Percentiles rank a stretch among this genome's conserved stretches.
phyloP scores from a whole-genome alignment of 2,888 invertebrate species.

The Allophyes oxyacanthae region DNA sequence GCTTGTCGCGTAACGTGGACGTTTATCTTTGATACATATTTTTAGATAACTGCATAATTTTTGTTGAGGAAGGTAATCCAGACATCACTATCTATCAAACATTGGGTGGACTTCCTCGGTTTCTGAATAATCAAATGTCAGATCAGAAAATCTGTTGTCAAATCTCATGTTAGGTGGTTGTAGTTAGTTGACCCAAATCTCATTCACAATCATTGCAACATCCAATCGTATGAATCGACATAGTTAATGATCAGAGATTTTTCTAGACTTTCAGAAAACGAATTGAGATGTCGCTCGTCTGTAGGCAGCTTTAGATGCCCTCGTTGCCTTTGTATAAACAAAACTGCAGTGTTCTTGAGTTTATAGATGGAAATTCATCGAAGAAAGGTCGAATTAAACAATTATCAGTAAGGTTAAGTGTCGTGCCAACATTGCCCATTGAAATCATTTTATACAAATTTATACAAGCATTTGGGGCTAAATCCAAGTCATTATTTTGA shows the following conservation, averaged over 20 bases:
- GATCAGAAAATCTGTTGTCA: no score
- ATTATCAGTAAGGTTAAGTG: slow-evolving; percentile 34
- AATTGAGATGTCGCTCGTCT: no score
- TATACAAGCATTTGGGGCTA: slow-evolving; percentile 20
- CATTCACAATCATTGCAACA: no score
- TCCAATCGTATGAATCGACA: no score
- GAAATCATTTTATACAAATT: slow-evolving; percentile 8
- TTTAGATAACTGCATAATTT: slow-evolving; percentile 11
- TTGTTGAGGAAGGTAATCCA: slow-evolving; percentile 4
- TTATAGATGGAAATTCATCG: slow-evolving; percentile 19
- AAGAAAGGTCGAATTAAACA: slow-evolving; percentile 40
- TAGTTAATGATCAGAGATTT: no score
- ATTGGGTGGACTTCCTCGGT: no score
- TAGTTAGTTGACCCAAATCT: no score
- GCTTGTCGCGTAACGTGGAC: background rate
- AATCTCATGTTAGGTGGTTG: no score
- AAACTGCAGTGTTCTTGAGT: slow-evolving; percentile 26
- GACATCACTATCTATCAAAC: no score
- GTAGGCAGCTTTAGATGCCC: no score
- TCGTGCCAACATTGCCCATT: slow-evolving; percentile 16
- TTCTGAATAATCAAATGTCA: no score
- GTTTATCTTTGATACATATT: slow-evolving; percentile 5
- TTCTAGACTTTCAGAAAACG: no score
- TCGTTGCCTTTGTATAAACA: background rate
- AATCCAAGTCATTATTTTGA: slow-evolving; percentile 22